Conservation (phyloP, 2,113 vertebrate species). For the Hepsetus odoe region DNA sequence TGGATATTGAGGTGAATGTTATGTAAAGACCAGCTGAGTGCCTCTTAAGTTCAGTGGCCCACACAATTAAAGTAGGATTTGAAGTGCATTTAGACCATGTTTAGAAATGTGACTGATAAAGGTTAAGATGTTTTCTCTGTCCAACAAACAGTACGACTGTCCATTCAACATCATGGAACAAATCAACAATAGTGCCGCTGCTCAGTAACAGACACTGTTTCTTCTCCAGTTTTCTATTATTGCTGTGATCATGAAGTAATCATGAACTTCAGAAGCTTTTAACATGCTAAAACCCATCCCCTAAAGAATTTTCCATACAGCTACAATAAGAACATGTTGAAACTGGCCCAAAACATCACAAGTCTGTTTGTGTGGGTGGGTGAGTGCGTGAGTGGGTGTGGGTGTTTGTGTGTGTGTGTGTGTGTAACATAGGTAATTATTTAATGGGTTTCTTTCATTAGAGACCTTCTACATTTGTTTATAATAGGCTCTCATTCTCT, state of each 20-base stretch:
- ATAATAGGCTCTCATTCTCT: too few relatives aligned
- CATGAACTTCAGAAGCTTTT: too few relatives aligned
- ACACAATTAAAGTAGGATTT: too few relatives aligned
- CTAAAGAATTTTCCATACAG: neutral
- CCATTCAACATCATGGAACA: too few relatives aligned
- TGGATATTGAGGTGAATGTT: too few relatives aligned
- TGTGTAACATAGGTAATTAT: neutral
- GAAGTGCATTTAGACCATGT: too few relatives aligned
- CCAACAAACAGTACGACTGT: too few relatives aligned
- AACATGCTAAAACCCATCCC: neutral
- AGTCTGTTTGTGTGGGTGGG: slow-evolving; percentile 17
- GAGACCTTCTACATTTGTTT: neutral
- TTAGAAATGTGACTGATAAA: too few relatives aligned
- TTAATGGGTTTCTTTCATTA: neutral
- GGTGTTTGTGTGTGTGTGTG: slow-evolving; percentile 6
- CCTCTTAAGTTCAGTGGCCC: too few relatives aligned
- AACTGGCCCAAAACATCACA: slow-evolving; percentile 11
- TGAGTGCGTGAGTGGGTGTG: slow-evolving; percentile 3
- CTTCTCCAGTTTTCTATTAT: neutral
- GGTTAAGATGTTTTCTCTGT: too few relatives aligned
- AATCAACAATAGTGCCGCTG: too few relatives aligned
- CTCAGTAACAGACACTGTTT: neutral
- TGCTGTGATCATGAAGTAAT: neutral
- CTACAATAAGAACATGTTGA: slow-evolving; percentile 13
- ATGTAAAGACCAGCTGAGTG: too few relatives aligned